phyloP scores from a whole-genome alignment of 1,140 invertebrate genomes.

The Drosophila bipectinata region DNA sequence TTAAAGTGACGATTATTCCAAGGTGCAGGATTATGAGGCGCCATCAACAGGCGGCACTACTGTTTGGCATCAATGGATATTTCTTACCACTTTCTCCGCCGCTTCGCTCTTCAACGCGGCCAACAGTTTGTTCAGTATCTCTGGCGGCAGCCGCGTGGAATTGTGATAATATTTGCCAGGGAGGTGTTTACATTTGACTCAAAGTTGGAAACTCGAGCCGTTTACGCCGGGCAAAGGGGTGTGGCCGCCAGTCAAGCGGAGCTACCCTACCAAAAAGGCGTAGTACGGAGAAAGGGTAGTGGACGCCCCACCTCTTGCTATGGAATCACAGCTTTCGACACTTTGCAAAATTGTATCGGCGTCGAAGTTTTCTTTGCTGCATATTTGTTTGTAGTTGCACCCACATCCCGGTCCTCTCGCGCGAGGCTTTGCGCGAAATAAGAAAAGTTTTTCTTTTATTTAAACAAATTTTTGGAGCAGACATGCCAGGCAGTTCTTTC shows the following conservation, averaged over 20 bases:
- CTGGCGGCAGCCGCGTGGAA: constrained; percentile 65
- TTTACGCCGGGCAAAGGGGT: constrained; percentile 6
- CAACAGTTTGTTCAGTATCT: constrained; percentile 69
- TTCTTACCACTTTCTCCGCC: constrained; percentile 29
- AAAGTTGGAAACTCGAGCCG: constrained; percentile 57
- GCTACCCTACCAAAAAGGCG: neutral
- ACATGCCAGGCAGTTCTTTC: constrained; percentile 62
- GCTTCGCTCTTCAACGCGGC: constrained; percentile 6
- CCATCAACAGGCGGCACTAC: neutral
- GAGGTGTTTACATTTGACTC: constrained; percentile 79
- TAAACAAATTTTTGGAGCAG: constrained; percentile 66
- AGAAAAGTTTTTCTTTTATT: constrained; percentile 78
- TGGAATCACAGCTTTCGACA: constrained; percentile 80
- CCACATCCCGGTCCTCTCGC: neutral
- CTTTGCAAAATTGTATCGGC: constrained; percentile 80
- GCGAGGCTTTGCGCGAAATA: constrained; percentile 67
- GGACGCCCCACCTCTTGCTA: constrained; percentile 14
- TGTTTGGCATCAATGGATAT: constrained; percentile 56
- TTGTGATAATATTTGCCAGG: constrained; percentile 76
- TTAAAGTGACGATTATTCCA: neutral
- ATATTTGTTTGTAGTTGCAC: constrained; percentile 66
- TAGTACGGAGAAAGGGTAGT: neutral
- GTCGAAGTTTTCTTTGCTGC: constrained; percentile 73
- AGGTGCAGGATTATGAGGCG: constrained; percentile 23
- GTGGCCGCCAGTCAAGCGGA: neutral